Conservation (phyloP, 2,888 invertebrate genomes). For the Piscicola geometra region DNA sequence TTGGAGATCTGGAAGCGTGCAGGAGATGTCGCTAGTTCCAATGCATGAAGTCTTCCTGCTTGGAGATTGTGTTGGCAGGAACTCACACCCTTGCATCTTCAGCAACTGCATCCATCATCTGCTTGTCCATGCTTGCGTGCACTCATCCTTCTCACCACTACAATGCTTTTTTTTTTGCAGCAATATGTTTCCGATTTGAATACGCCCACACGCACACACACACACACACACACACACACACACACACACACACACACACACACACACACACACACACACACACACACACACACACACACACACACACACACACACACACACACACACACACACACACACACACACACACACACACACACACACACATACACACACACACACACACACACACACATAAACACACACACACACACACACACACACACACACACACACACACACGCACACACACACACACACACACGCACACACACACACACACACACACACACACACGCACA, state of each 20-base stretch:
- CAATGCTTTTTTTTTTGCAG: not conserved
- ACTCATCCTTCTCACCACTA: not conserved
- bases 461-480: not conserved
- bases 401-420: no score
- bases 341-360: conserved; percentile 22
- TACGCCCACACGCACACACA: no score
- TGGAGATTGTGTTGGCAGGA: no score
- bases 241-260: no score
- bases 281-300: conserved; percentile 16
- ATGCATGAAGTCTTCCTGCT: no score
- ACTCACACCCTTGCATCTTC: no score
- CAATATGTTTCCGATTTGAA: not conserved
- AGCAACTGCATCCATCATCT: no score
- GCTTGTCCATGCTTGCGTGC: no score
- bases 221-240: no score
- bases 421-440: not conserved
- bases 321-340: conserved; percentile 10
- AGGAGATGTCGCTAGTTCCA: no score
- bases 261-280: not conserved
- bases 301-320: not conserved
- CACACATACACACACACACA: conserved; percentile 10
- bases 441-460: not conserved
- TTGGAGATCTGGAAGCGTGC: no score
- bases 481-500: not conserved
- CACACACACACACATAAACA: conserved; percentile 6